Base-by-base conservation (phyloP, 2,113 vertebrate genomes). In the Actinemys pallida region DNA sequence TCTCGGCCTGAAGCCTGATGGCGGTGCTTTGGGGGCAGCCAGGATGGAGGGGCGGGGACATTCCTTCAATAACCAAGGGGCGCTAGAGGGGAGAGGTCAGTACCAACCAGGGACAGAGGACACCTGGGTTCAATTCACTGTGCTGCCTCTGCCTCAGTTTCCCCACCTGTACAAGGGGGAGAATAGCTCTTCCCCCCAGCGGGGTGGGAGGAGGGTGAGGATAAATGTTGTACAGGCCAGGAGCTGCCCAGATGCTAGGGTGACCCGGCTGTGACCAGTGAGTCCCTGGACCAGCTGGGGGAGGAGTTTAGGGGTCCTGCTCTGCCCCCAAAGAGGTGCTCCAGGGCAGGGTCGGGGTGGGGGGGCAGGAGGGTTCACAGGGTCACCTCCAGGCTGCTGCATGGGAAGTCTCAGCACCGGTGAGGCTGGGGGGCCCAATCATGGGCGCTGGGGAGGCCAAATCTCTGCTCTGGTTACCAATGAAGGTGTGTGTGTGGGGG, bases 21-120 rank as follows among this genome's bases (percentile, higher is more conserved):
- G 4, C 2, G 9, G n/a, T 1, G 19, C 8, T 20, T 4, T 22
- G n/a, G 65, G n/a, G n/a, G 8, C 6, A 7, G 62, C 17, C 19
- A 5, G 65, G 29, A 8, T 20, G 9, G 65, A 19, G 19, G 27
- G 14, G 3, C 31, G 17, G 3, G 31, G 35, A 19, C 16, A n/a
- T 17, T 17, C 62, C 12, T 35, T n/a, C 35, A 69, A 20, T 69
- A n/a, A 17, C 13, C 35, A 17, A 10, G 13, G 31, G 31, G 62
- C 7, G 4, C 35, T n/a, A n/a, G 62, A 65, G 62, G 35, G 17
- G 35, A 19, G 16, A n/a, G 35, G 62, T 69, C 16, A 16, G 62
- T 8, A 11, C 27, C 27, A 12, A 13, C 57, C 57, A 29, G 57
- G 57, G 57, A 29, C 27, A 29, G 24, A 9, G 16, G 62, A 7